Evolutionary conservation across 23 tunicate genomes (phyloP).

Genomic region (Halocynthia aurantium): DNA sequence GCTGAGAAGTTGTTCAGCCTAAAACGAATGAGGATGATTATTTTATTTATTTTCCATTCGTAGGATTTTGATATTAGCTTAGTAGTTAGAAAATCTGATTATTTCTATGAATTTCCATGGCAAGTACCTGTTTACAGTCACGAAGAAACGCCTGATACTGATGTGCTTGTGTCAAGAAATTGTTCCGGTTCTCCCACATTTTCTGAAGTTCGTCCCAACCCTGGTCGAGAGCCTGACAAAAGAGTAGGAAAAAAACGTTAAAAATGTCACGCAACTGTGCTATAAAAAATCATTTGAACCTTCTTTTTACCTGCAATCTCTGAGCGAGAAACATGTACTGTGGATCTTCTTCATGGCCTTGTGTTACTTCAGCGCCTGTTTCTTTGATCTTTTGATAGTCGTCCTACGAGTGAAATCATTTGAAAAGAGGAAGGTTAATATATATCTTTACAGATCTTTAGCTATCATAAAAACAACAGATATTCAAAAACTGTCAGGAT

Average conservation of each 20-base stretch:
- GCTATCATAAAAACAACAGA: too few relatives aligned
- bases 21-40: background rate
- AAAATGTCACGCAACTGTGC: background rate
- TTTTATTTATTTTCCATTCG: background rate
- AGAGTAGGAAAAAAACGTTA: background rate
- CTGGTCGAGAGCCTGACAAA: conserved; percentile 52
- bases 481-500: too few relatives aligned
- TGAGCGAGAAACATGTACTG: conserved; percentile 94
- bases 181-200: conserved; percentile 85
- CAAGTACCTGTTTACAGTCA: conserved; percentile 63
- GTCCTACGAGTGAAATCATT: conserved; percentile 23
- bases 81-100: background rate
- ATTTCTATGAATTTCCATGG: background rate
- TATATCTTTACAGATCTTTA: too few relatives aligned
- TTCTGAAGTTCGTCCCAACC: conserved; percentile 90
- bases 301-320: conserved; percentile 26
- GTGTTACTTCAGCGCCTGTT: conserved; percentile 61
- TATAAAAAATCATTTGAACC: background rate
- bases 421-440: too few relatives aligned
- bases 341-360: conserved; percentile 69
- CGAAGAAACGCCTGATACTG: conserved; percentile 71
- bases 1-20: conserved; percentile 88
- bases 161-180: conserved; percentile 61
- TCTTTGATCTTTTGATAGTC: conserved; percentile 55
- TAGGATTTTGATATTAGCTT: background rate